Evolutionary conservation across 1,140 invertebrate species (phyloP), one percentile per base, ranked within the genome.

Genomic region (Venustaconcha ellipsiformis): DNA sequence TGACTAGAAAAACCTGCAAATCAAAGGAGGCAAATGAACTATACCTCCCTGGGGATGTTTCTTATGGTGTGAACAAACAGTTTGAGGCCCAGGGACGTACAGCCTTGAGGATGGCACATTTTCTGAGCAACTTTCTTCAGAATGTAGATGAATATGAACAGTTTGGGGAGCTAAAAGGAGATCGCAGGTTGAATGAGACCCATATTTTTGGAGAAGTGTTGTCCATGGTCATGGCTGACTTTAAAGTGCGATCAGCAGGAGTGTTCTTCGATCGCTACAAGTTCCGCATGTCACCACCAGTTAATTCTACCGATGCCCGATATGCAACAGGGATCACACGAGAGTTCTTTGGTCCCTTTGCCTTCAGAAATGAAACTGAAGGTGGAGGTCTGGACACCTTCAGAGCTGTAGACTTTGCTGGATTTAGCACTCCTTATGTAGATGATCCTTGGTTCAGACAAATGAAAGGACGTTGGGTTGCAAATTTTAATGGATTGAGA

Each of bases 211-310:
- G 84, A n/a, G 90, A 91, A 79, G 97, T 96, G 1, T 87, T 99
- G 20, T 94, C 97, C 20, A 92, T 97, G 66, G 93, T 99, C 0
- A 93, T 99, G 83, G 96, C 96, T 26, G 95, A 99, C 89, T 86
- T 85, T 63, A 95, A 90, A 76, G 95, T 99, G 78, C 96, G 95
- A 93, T 95, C 95, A 13, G 95, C 96, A 75, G 96, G 96, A 48
- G 96, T 94, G 20, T 98, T 94, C 87, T 99, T 97, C 95, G 97
- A 99, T 86, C 92, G 95, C 63, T 97, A 98, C 87, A 98, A 98
- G 90, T 99, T 99, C 88, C 94, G 83, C 23, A 86, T 88, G 73
- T 85, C 87, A 8, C 87, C 86, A 15, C 85, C 86, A 5, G 63
- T 95, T 1, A 97, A 97, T 87, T 89, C 89, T 64, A 84, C 82